Conservation (phyloP, 2,888 invertebrate genomes). For the Coleophora deauratella region DNA sequence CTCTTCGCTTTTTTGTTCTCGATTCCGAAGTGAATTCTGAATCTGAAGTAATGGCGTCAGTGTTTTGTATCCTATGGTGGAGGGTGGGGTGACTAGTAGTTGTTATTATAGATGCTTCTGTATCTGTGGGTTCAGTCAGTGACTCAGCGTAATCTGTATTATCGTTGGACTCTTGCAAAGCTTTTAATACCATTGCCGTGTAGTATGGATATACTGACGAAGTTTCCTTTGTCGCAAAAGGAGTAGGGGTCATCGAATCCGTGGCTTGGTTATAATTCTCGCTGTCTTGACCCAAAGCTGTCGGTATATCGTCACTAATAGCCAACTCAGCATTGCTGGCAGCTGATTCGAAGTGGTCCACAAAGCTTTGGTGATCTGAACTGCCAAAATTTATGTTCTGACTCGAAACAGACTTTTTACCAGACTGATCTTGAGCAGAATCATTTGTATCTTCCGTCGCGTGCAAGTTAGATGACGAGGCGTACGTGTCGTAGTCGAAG, state of each 20-base stretch:
- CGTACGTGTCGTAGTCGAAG: conserved; percentile 50
- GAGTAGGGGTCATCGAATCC: conserved; percentile 34
- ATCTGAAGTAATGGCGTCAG: conserved; percentile 6
- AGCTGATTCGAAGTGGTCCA: conserved; percentile 46
- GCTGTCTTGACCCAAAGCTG: conserved; percentile 27
- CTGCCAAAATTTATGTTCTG: conserved; percentile 62
- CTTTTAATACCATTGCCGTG: conserved; percentile 48
- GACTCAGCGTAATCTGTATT: conserved; percentile 53
- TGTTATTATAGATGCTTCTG: conserved; percentile 16
- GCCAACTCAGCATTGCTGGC: conserved; percentile 27
- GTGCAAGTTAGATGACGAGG: conserved; percentile 48
- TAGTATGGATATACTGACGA: conserved; percentile 55
- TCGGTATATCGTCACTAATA: conserved; percentile 29
- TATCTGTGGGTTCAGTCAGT: conserved; percentile 33
- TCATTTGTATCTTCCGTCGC: conserved; percentile 37
- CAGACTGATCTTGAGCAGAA: conserved; percentile 32
- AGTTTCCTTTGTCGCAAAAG: conserved; percentile 44
- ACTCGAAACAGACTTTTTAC: conserved; percentile 58
- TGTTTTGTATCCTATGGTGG: conserved; percentile 5
- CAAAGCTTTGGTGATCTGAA: conserved; percentile 46
- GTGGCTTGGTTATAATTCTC: conserved; percentile 32
- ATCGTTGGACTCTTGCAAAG: conserved; percentile 51
- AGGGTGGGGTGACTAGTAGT: conserved; percentile 19
- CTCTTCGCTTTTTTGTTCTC: conserved; percentile 6
- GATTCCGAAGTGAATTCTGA: conserved; percentile 4